These are phyloP conservation scores for Lapara coniferarum DNA, from an alignment of 2,888 invertebrate genomes.

Conservation along the genomic window DNA sequence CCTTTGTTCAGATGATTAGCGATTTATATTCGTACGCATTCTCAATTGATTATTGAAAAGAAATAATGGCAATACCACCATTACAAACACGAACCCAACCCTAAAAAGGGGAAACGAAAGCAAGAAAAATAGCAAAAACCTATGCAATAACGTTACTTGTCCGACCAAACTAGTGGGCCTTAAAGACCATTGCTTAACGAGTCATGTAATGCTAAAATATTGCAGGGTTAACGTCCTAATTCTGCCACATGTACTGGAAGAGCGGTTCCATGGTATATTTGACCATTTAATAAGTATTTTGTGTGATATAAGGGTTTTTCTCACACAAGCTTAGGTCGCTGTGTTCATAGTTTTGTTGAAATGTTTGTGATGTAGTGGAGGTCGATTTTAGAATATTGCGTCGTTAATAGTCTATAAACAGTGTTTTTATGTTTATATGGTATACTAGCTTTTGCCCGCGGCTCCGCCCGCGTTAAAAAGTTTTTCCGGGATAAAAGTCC, in stretches of 20 bases:
- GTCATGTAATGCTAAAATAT: slow-evolving; percentile 52
- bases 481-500: too few species aligned
- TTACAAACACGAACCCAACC: too few species aligned
- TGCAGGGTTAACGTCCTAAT: slow-evolving; percentile 50
- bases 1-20: too few species aligned
- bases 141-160: slow-evolving; percentile 21
- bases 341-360: background rate
- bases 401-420: background rate
- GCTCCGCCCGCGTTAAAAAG: too few species aligned
- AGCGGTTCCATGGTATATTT: slow-evolving; percentile 32
- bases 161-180: slow-evolving; percentile 22
- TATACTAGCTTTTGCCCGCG: too few species aligned
- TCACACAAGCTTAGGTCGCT: background rate
- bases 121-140: slow-evolving; percentile 17
- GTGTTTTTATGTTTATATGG: background rate
- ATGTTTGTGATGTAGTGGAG: background rate
- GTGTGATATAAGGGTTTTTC: slow-evolving; percentile 15
- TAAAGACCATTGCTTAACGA: slow-evolving; percentile 43
- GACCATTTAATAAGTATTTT: slow-evolving; percentile 24
- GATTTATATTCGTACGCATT: too few species aligned
- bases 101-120: background rate
- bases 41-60: background rate
- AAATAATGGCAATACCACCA: background rate
- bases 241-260: slow-evolving; percentile 52
- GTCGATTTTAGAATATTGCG: background rate